Conservation (phyloP, 2,797 vertebrate genomes). For the Uromys caudimaculatus region DNA sequence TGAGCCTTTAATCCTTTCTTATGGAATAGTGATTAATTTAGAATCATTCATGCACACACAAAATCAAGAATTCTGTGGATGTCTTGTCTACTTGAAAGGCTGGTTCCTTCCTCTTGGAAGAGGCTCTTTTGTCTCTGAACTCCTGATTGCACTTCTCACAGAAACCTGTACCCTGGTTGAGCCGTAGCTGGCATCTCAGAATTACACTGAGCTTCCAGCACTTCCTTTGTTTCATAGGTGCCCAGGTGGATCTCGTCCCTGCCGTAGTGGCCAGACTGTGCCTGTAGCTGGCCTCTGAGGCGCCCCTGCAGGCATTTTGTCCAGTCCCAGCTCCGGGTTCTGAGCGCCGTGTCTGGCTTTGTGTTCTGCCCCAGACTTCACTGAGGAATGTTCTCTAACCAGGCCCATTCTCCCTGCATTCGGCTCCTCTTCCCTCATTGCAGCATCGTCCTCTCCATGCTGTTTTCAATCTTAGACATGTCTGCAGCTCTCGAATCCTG, state of each 20-base stretch:
- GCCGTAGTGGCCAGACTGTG: slow-evolving; percentile 6
- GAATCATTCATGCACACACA: slow-evolving; percentile 34
- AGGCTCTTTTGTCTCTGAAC: slow-evolving; percentile 29
- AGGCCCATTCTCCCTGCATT: background rate
- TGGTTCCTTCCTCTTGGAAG: slow-evolving; percentile 29
- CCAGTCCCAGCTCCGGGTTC: background rate
- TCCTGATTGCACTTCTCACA: background rate
- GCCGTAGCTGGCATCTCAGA: slow-evolving; percentile 21
- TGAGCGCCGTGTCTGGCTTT: slow-evolving; percentile 32
- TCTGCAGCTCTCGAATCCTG: slow-evolving; percentile 35
- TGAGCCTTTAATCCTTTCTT: slow-evolving; percentile 66
- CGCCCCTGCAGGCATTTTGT: background rate
- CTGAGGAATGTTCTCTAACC: background rate
- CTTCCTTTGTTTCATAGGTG: slow-evolving; percentile 65
- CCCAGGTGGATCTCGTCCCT: slow-evolving; percentile 45
- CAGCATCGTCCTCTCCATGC: background rate
- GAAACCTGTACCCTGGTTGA: background rate
- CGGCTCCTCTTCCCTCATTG: background rate
- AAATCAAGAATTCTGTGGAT: slow-evolving; percentile 44
- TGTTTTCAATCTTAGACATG: slow-evolving; percentile 8
- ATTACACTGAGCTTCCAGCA: slow-evolving; percentile 56
- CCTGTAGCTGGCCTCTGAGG: slow-evolving; percentile 45
- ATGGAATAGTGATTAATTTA: slow-evolving; percentile 61
- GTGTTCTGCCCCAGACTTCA: slow-evolving; percentile 8
- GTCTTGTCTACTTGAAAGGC: slow-evolving; percentile 57